Evolutionary conservation across 2,797 vertebrate species (phyloP).

Genomic region (Mormyrus proboscirostris): DNA sequence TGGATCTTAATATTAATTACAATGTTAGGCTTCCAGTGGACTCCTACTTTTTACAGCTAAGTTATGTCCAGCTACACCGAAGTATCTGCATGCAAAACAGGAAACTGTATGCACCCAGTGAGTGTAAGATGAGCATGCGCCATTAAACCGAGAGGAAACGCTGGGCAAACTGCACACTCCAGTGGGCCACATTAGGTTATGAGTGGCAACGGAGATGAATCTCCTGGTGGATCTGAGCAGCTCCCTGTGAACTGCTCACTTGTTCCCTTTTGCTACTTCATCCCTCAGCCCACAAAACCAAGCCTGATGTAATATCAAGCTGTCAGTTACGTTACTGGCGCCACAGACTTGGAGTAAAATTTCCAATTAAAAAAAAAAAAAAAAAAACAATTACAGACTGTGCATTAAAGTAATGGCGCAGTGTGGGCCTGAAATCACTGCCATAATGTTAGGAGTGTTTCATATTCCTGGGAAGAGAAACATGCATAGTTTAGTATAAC

Average conservation of each 20-base stretch:
- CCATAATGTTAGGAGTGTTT: slow-evolving; percentile 30
- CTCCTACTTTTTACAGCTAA: neutral
- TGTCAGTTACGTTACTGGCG: slow-evolving; percentile 58
- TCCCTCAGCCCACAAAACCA: slow-evolving; percentile 47
- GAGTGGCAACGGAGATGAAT: slow-evolving; percentile 50
- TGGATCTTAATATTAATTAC: neutral
- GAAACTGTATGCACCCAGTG: neutral
- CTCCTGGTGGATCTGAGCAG: slow-evolving; percentile 54
- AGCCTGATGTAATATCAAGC: slow-evolving; percentile 55
- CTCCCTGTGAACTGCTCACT: slow-evolving; percentile 41
- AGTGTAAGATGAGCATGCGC: neutral
- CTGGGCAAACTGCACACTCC: neutral
- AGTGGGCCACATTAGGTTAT: slow-evolving; percentile 32
- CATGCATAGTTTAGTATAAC: slow-evolving; percentile 48
- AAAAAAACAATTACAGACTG: slow-evolving; percentile 34
- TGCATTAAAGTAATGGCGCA: slow-evolving; percentile 46
- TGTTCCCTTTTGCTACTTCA: slow-evolving; percentile 43
- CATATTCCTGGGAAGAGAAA: slow-evolving; percentile 49
- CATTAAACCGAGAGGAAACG: neutral
- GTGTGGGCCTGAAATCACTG: slow-evolving; percentile 21
- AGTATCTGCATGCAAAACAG: neutral
- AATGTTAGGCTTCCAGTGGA: neutral
- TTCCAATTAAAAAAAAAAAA: slow-evolving; percentile 39
- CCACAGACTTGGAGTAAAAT: slow-evolving; percentile 49
- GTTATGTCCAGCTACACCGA: neutral